Conservation (phyloP, 2,797 vertebrate species). For the Lateolabrax maculatus region DNA sequence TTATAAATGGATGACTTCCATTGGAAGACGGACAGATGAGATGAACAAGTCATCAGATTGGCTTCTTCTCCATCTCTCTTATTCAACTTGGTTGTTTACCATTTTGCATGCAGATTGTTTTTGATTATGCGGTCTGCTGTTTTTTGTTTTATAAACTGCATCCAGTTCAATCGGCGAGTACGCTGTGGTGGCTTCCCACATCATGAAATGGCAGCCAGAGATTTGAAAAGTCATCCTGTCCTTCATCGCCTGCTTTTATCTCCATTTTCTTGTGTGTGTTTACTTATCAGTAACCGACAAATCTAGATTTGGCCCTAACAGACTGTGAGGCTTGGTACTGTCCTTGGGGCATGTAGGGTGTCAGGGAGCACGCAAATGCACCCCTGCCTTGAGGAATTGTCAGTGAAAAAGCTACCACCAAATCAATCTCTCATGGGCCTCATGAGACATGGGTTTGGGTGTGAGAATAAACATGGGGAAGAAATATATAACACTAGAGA, state of each 20-base stretch:
- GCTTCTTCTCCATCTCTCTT: constrained; percentile 72
- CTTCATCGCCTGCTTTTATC: constrained; percentile 81
- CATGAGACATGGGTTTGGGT: constrained; percentile 67
- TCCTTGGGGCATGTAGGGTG: constrained; percentile 75
- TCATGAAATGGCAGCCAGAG: constrained; percentile 67
- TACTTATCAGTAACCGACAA: constrained; percentile 82
- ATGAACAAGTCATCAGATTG: constrained; percentile 84
- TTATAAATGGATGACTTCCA: constrained; percentile 88
- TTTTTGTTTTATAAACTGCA: constrained; percentile 63
- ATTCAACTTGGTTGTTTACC: constrained; percentile 83
- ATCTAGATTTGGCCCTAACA: constrained; percentile 81
- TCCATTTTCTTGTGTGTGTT: constrained; percentile 61
- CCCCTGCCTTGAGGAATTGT: constrained; percentile 80
- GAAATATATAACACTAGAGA: constrained; percentile 34
- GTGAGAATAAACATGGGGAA: constrained; percentile 58
- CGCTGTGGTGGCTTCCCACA: constrained; percentile 53
- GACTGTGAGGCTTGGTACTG: constrained; percentile 65
- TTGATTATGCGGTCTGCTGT: constrained; percentile 67
- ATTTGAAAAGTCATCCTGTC: constrained; percentile 79
- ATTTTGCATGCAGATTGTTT: constrained; percentile 81
- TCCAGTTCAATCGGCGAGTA: constrained; percentile 32
- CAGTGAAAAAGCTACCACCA: constrained; percentile 77
- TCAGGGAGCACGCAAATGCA: constrained; percentile 76
- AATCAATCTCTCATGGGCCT: constrained; percentile 81
- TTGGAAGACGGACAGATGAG: constrained; percentile 83